Base-by-base conservation (phyloP, 2,888 invertebrate genomes). In the Apodemia zela region DNA sequence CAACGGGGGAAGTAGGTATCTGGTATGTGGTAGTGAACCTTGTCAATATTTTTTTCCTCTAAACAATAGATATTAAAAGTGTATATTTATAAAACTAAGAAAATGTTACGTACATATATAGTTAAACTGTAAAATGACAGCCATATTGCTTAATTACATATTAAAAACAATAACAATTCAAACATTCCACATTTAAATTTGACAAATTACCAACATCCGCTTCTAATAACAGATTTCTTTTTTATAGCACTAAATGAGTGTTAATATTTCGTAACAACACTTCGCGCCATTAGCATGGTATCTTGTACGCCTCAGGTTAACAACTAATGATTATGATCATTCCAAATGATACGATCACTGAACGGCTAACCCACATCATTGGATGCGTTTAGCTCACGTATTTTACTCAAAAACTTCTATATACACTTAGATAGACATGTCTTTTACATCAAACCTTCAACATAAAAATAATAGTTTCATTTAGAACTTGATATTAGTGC, bases 281-380 rank as follows among this genome's bases (percentile, higher is more conserved):
- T 49, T 18, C 33, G 13, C 10, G 18, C 51, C 51, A 51, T 51
- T 21, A 21, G 21, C 51, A 21, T n/a, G 13, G 51, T 51, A 38
- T 51, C 21, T 51, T 21, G 51, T 21, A 51, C 51, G 51, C 51
- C 51, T 11, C 51, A 10, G 51, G 51, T 21, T 51, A 51, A 51
- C 13, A 21, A 21, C 51, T 51, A 51, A 51, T 51, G 51, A 51
- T 51, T 51, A 51, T 51, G 51, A 51, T 51, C 21, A 51, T 51
- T 51, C 51, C 51, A 51, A 51, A 51, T 51, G 51, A 51, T 51
- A 21, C 18, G 51, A 51, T 51, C 21, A 13, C 51, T 13, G 51
- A 51, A 21, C 51, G 51, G 21, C 51, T 51, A 51, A 18, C 51
- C 51, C 51, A 51, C 21, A 51, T 21, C 51, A 38, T 15, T 38